Evolutionary conservation across 2,113 vertebrate genomes (phyloP).

Genomic region (Antigone vipio): DNA sequence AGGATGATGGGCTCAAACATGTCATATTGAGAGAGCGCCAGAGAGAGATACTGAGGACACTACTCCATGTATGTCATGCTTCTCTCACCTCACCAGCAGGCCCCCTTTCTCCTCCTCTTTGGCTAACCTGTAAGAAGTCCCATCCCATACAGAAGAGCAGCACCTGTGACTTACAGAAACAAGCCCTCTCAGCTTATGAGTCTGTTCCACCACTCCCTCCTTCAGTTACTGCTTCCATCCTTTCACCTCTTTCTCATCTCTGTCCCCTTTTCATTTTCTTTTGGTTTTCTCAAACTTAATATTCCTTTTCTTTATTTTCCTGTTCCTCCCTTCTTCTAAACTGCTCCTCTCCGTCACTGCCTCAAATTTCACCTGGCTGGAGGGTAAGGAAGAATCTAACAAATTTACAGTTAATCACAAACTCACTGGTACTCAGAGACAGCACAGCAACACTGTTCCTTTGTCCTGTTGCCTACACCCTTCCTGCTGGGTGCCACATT

Average conservation of each 20-base stretch:
- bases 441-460: not conserved
- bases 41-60: not conserved
- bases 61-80: rapidly evolving
- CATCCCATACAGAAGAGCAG: not conserved
- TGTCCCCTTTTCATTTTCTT: not conserved
- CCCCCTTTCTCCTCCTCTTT: not conserved
- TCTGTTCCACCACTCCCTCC: not conserved
- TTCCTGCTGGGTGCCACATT: constrained; percentile 11
- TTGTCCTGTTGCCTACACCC: not conserved
- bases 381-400: not conserved
- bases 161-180: not conserved
- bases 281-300: not conserved
- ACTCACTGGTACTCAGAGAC: not conserved
- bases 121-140: not conserved
- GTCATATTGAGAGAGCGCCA: not conserved
- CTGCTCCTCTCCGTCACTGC: not conserved
- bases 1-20: not conserved
- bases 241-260: not conserved
- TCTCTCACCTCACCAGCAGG: not conserved
- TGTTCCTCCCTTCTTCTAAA: not conserved
- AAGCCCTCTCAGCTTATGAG: not conserved
- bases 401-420: not conserved
- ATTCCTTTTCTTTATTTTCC: not conserved
- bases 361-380: not conserved
- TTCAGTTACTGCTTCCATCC: not conserved